Base-by-base conservation (phyloP, 2,113 vertebrate species). In the Anguilla rostrata region DNA sequence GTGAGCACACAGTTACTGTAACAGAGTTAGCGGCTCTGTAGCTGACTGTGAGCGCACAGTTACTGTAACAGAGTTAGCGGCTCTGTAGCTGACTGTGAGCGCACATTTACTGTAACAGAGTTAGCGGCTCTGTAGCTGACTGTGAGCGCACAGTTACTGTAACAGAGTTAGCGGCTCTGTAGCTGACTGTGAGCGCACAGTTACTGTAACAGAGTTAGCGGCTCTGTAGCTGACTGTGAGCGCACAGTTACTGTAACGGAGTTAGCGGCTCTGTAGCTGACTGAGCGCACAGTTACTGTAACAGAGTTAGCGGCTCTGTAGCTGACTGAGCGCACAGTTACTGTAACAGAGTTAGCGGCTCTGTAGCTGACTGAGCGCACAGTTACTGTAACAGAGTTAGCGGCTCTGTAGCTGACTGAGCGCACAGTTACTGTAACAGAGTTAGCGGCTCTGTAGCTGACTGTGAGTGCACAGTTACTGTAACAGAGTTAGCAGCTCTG, bases 91-190 rank as follows among this genome's bases (percentile, higher is more conserved):
- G 88, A 41, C 84, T 83, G 82, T 43, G 79, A 89, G 86, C 81
- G 43, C 56, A 80, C 89, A 87, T 87, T 87, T 84, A 88, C 78
- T 53, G 15, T 89, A 90, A 92, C 88, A 87, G 80, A 87, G 87
- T 34, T 34, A 1, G 34, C 34, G 34, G 34, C 85, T 81, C 82
- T 66, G 26, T 84, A 85, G 83, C 86, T 56, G 88, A 41, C 84
- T 83, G 82, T 43, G 79, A 89, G 86, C 81, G 43, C 56, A 80
- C 89, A 87, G 87, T 87, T 84, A 88, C 78, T 53, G 15, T 89
- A 90, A 92, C 88, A 87, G 80, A 87, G 87, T 34, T 34, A 1
- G 34, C 34, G 34, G 34, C 85, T 81, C 82, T 66, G 26, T 84
- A 85, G 83, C 86, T 56, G 88, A 41, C 84, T n/a, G n/a, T 83